Evolutionary conservation across 2,113 vertebrate genomes (phyloP), one percentile per base, ranked within the genome.

Genomic region (Bambusicola thoracicus): DNA sequence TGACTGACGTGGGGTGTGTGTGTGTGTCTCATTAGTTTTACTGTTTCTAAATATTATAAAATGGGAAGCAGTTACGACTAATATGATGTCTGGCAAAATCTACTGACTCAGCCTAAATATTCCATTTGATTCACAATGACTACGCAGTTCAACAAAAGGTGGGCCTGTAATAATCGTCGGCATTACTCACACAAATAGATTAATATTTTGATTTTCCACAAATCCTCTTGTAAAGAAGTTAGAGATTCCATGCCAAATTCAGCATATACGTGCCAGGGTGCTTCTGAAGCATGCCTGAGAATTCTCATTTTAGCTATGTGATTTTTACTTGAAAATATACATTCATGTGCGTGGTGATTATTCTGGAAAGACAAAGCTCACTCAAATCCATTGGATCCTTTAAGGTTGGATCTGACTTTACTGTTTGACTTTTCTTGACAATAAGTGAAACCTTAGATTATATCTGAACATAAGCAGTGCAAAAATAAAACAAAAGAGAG

Each of bases 321-420:
- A 40, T 68, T 78, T 89, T 90, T 91, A 75, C 76, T 85, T 89
- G 85, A 63, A 81, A 93, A 94, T 91, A 72, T 7, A 91, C 59
- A 77, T 69, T 76, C 72, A 68, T 36, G 66, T 44, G 16, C 53
- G 78, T 22, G 49, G 56, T 72, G 59, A 73, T 53, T 74, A 70
- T 69, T 85, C 77, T 59, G 34, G 43, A 55, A 74, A 86, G 43
- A 73, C 51, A 92, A 87, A 91, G 53, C 70, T 75, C 27, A 62
- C 22, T 62, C 87, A 89, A 85, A 75, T 67, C 22, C 36, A 58
- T 0, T 67, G 48, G 34, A 49, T 87, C 93, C 49, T 63, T 46
- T 49, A 76, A 85, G 55, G 41, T 58, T 79, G 16, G 15, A 74
- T 70, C 32, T 70, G 19, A 1, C 38, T 67, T 76, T 63, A n/a